phyloP scores from a whole-genome alignment of 2,888 invertebrate species.

The Exocentrus adspersus region DNA sequence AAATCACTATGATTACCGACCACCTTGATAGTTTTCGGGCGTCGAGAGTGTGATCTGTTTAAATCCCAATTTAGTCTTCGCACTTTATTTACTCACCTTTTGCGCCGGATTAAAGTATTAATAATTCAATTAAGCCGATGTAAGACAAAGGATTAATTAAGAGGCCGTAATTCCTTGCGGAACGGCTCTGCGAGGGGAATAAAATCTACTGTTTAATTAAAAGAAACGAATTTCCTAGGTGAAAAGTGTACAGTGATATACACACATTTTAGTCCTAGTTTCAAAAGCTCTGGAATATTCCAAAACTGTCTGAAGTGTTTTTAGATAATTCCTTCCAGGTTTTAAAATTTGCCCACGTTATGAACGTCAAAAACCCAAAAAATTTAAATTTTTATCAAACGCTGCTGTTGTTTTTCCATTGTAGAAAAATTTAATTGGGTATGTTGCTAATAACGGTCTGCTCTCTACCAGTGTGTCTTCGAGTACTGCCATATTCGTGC shows the following conservation, averaged over 20 bases:
- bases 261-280: too few relatives aligned
- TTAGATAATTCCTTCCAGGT: too few relatives aligned
- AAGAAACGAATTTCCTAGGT: background rate
- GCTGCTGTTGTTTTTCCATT: too few relatives aligned
- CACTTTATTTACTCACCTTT: conserved; percentile 8
- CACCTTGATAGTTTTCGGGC: background rate
- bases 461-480: background rate
- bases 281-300: too few relatives aligned
- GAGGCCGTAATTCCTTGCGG: background rate
- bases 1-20: background rate
- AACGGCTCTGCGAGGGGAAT: background rate
- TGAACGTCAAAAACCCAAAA: too few relatives aligned
- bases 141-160: conserved; percentile 15
- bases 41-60: background rate
- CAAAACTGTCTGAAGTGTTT: too few relatives aligned
- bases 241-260: background rate
- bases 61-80: background rate
- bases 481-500: too few relatives aligned
- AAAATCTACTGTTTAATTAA: conserved; percentile 5
- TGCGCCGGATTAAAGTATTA: conserved; percentile 14
- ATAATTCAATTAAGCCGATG: conserved; percentile 10
- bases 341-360: too few relatives aligned
- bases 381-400: too few relatives aligned
- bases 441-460: too few relatives aligned
- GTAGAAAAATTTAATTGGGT: too few relatives aligned